Evolutionary conservation across 92 coral and sea anemone species (phyloP), one percentile per base, ranked within the genome.

Genomic region (Porites lobata): DNA sequence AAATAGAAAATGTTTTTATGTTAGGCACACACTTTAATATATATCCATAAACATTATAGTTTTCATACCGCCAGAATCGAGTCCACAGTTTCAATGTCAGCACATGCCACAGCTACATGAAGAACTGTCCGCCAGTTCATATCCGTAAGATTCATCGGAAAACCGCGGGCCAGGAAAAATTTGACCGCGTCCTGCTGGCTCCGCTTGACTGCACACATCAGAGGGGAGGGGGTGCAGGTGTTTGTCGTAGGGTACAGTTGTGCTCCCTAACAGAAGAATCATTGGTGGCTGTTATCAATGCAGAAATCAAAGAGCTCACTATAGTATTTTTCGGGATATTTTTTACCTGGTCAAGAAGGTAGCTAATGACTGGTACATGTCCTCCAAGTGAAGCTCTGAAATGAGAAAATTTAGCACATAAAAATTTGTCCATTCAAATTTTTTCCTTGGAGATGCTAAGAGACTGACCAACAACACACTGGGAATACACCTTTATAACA

Each of bases 301-400:
- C 2, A 56, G 4, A 56, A 14, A 56, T 10, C 11, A 56, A 56
- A 10, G 15, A 38, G 0, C 1, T 38, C 47, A 0, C 6, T 38
- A 4, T 38, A 38, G 47, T 38, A 38, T 38, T 38, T 38, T 8
- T 15, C 13, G 19, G 0, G 24, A 56, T 56, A 56, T 10, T 10
- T 67, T 29, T 61, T 91, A 95, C 98, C 90, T 93, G 90, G 15
- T 91, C 92, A 13, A 95, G 90, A 52, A 95, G 88, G 80, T 63
- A 93, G 20, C 85, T 90, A 17, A 93, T 83, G 43, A 93, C 74
- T 13, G 86, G 67, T 11, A 82, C 83, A 50, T 95, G 93, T 2
- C 98, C 98, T 83, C 72, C 98, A 53, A 90, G 82, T 24, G 96
- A 93, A 11, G 98, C 96, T 83, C 98, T 95, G 90, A 4, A 65